Percentiles rank a stretch among this genome's conserved stretches.
These are phyloP conservation scores for Promerops cafer DNA, from an alignment of 2,113 vertebrate genomes.

Conservation along the genomic window DNA sequence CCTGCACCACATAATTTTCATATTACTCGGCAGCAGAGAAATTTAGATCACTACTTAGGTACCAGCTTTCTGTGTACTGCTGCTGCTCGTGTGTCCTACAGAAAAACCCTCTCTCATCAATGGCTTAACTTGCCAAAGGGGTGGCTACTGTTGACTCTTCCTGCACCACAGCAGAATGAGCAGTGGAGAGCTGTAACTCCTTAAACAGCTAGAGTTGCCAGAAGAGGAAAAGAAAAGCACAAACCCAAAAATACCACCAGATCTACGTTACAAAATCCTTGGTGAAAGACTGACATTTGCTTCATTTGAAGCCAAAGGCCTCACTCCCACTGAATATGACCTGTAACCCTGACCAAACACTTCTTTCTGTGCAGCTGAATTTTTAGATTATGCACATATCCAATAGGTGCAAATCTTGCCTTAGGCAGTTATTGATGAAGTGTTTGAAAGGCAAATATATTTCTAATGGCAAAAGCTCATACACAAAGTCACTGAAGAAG, in stretches of 20 bases:
- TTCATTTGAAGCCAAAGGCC: neutral
- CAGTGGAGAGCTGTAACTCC: neutral
- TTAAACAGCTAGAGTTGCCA: neutral
- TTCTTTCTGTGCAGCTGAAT: neutral
- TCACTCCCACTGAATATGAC: neutral
- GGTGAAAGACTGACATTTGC: neutral
- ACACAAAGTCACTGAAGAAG: neutral
- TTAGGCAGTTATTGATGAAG: neutral
- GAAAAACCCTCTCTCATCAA: neutral
- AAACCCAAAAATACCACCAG: neutral
- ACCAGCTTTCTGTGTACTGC: neutral
- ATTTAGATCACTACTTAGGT: neutral
- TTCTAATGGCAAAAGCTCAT: neutral
- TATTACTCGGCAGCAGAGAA: neutral
- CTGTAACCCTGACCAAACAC: neutral
- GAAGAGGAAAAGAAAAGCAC: neutral
- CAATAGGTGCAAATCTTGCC: neutral
- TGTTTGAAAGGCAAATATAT: neutral
- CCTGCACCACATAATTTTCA: neutral
- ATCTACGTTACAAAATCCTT: neutral
- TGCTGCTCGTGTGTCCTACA: neutral
- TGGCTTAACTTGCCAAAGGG: rapidly evolving
- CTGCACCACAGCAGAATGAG: neutral
- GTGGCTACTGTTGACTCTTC: neutral
- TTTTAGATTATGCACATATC: neutral